A percentile compares a stretch with the other conserved stretches of the same genome.
These are phyloP conservation scores for Andrena haemorrhoa DNA, from an alignment of 2,888 invertebrate genomes.

Conservation along the genomic window DNA sequence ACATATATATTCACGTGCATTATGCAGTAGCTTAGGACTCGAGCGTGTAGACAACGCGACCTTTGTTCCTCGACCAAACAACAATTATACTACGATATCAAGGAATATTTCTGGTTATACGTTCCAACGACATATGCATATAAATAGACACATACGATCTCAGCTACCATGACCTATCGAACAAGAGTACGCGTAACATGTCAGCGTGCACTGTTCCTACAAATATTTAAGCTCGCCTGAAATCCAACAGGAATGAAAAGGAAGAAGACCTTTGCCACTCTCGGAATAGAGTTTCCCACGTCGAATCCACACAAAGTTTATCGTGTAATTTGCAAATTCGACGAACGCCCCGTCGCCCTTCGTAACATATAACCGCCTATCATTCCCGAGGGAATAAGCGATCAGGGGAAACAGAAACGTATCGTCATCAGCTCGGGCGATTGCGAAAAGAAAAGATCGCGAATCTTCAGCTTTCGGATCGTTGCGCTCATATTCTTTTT, in stretches of 20 bases:
- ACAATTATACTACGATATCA: constrained; percentile 1
- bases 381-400: not conserved
- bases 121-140: not conserved
- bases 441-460: not conserved
- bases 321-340: constrained; percentile 70
- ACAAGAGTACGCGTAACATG: not conserved
- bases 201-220: not conserved
- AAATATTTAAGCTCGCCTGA: not conserved
- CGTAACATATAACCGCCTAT: not conserved
- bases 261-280: not conserved
- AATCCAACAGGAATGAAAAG: not conserved
- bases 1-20: not conserved
- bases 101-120: not conserved
- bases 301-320: constrained; percentile 77
- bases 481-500: not conserved
- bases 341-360: constrained; percentile 52
- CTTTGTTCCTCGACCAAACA: not conserved
- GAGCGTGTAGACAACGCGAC: not conserved
- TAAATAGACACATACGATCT: not conserved
- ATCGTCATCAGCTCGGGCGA: not conserved
- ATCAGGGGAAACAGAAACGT: not conserved
- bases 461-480: constrained; percentile 1
- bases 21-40: constrained; percentile 26
- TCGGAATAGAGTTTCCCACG: constrained; percentile 71
- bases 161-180: not conserved